Percentiles rank a stretch among this genome's conserved stretches.
These are phyloP conservation scores for Hofmannophila pseudospretella DNA, from an alignment of 2,888 invertebrate species.

Conservation along the genomic window DNA sequence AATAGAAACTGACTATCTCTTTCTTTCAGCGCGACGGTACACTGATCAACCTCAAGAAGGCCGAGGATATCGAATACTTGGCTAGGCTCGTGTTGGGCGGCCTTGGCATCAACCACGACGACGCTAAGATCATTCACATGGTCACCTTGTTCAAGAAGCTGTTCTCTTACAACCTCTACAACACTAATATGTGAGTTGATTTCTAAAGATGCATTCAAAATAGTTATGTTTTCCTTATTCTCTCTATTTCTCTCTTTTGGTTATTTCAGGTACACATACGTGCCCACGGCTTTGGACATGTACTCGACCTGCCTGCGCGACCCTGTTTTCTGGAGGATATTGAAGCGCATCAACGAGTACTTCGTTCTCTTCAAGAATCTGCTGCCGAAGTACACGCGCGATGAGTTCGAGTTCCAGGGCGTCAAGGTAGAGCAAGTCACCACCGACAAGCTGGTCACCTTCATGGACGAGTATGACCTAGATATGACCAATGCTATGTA, in stretches of 20 bases:
- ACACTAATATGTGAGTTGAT: slow-evolving; percentile 52
- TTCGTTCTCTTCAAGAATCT: slow-evolving; percentile 79
- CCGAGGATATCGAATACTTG: slow-evolving; percentile 81
- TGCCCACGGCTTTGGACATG: slow-evolving; percentile 80
- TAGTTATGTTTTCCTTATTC: neutral
- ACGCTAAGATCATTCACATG: slow-evolving; percentile 72
- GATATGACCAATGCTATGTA: slow-evolving; percentile 81
- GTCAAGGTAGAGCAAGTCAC: slow-evolving; percentile 79
- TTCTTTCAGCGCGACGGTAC: slow-evolving; percentile 72
- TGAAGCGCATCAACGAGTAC: slow-evolving; percentile 78
- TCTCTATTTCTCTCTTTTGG: slow-evolving; percentile 10
- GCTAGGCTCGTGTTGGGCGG: slow-evolving; percentile 82
- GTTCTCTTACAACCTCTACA: slow-evolving; percentile 54
- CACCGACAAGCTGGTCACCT: slow-evolving; percentile 82
- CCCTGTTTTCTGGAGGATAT: slow-evolving; percentile 84
- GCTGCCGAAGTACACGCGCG: slow-evolving; percentile 77
- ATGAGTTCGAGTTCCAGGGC: slow-evolving; percentile 80
- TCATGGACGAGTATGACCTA: slow-evolving; percentile 82
- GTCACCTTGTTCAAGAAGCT: slow-evolving; percentile 52
- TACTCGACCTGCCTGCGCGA: slow-evolving; percentile 83
- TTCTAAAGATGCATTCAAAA: no score
- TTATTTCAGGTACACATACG: slow-evolving; percentile 53
- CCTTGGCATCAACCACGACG: slow-evolving; percentile 70
- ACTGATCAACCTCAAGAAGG: slow-evolving; percentile 79
- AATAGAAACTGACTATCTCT: neutral